Evolutionary conservation across 2,888 invertebrate genomes (phyloP).

Genomic region (Nowickia ferox): DNA sequence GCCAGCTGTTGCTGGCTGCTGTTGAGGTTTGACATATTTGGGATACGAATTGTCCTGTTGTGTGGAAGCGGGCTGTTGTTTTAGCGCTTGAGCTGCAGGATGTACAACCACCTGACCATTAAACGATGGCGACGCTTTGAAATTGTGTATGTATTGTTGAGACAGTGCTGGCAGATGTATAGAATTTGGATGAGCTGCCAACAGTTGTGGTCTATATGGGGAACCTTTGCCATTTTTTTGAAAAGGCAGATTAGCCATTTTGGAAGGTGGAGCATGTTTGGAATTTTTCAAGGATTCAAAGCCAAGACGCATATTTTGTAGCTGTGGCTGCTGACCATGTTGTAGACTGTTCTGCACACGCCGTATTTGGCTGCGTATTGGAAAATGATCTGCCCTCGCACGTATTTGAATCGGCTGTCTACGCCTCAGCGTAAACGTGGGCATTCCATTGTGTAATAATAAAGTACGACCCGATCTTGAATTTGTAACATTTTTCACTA

Average conservation of each 20-base stretch:
- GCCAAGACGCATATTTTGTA: slow-evolving; percentile 62
- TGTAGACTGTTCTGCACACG: slow-evolving; percentile 75
- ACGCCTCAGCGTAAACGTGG: slow-evolving; percentile 68
- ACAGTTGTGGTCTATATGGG: slow-evolving; percentile 60
- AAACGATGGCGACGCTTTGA: slow-evolving; percentile 80
- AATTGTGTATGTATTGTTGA: slow-evolving; percentile 76
- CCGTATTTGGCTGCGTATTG: slow-evolving; percentile 74
- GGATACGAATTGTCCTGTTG: slow-evolving; percentile 58
- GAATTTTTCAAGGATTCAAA: slow-evolving; percentile 74
- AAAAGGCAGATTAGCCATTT: slow-evolving; percentile 75
- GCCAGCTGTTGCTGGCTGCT: slow-evolving; percentile 47
- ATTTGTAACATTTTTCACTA: slow-evolving; percentile 32
- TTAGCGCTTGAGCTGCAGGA: slow-evolving; percentile 63
- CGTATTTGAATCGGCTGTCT: slow-evolving; percentile 74
- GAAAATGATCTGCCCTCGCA: slow-evolving; percentile 75
- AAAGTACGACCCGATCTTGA: slow-evolving; percentile 75
- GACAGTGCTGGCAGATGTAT: slow-evolving; percentile 60
- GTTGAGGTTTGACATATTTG: slow-evolving; percentile 56
- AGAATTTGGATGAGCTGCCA: slow-evolving; percentile 66
- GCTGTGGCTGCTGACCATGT: slow-evolving; percentile 67
- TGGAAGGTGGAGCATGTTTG: slow-evolving; percentile 75
- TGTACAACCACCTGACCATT: slow-evolving; percentile 79
- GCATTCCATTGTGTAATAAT: slow-evolving; percentile 70
- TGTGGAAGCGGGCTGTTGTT: slow-evolving; percentile 29
- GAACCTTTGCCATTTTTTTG: slow-evolving; percentile 75